A percentile compares a stretch with the other conserved stretches of the same genome.
Evolutionary conservation across 2,113 vertebrate genomes (phyloP).

Genomic region (Todiramphus chloris): DNA sequence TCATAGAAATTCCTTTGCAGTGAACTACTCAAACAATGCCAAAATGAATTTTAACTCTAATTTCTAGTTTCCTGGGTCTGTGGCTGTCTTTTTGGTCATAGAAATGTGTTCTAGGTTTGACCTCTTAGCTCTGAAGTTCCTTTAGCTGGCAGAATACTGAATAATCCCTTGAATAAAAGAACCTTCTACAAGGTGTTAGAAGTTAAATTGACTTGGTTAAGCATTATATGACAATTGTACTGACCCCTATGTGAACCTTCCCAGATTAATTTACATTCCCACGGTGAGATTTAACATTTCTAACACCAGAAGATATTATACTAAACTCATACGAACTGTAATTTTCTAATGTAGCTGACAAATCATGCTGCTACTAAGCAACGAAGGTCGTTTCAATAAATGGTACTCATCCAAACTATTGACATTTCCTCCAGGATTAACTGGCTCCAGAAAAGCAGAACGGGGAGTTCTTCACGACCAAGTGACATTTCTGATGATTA

Average conservation of each 20-base stretch:
- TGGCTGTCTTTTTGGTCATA: background rate
- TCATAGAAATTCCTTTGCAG: background rate
- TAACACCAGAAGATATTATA: slow-evolving; percentile 46
- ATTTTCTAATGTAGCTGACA: slow-evolving; percentile 65
- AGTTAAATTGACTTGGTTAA: slow-evolving; percentile 71
- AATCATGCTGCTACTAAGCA: slow-evolving; percentile 69
- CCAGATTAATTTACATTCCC: slow-evolving; percentile 61
- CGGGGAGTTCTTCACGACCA: background rate
- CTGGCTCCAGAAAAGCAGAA: background rate
- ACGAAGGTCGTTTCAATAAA: slow-evolving; percentile 62
- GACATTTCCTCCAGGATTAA: slow-evolving; percentile 3
- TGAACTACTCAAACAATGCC: background rate
- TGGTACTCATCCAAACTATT: slow-evolving; percentile 32
- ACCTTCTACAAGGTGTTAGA: slow-evolving; percentile 38
- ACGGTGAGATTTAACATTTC: slow-evolving; percentile 38
- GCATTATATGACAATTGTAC: slow-evolving; percentile 61
- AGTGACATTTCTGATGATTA: background rate
- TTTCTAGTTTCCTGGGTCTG: background rate
- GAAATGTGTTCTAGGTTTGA: slow-evolving; percentile 36
- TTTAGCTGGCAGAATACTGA: slow-evolving; percentile 30
- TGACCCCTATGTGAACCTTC: slow-evolving; percentile 54
- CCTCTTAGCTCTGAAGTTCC: slow-evolving; percentile 1
- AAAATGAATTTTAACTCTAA: background rate
- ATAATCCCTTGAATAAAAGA: slow-evolving; percentile 26
- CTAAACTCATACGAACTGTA: slow-evolving; percentile 63